Evolutionary conservation across 2,113 vertebrate species (phyloP).

Genomic region (Lipophrys pholis): DNA sequence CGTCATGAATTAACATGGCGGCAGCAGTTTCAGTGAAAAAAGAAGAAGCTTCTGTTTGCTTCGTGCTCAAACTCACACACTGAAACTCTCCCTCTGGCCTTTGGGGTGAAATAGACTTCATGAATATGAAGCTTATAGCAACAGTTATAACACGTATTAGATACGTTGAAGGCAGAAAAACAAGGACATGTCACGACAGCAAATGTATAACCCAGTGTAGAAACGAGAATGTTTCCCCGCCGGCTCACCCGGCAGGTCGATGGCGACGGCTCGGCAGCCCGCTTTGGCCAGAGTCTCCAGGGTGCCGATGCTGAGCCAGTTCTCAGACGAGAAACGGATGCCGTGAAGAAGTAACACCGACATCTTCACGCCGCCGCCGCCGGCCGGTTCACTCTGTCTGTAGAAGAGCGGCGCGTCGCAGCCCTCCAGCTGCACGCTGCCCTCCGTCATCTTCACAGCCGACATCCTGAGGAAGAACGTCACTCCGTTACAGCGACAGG

Average conservation of each 20-base stretch:
- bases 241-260: constrained; percentile 92
- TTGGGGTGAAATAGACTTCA: no score
- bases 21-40: no score
- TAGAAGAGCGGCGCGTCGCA: constrained; percentile 89
- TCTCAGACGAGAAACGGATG: constrained; percentile 93
- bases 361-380: constrained; percentile 50
- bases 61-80: no score
- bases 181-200: no score
- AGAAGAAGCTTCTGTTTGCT: no score
- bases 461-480: constrained; percentile 81
- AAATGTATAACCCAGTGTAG: no score
- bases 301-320: constrained; percentile 90
- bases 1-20: no score
- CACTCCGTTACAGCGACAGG: no score
- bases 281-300: constrained; percentile 87
- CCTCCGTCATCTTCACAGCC: constrained; percentile 72
- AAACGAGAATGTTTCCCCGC: not conserved
- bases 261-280: constrained; percentile 88
- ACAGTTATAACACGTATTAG: no score
- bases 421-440: constrained; percentile 75
- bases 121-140: no score
- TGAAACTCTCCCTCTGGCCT: no score
- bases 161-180: no score
- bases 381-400: constrained; percentile 80
- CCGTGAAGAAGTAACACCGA: constrained; percentile 92